A percentile compares a stretch with the other conserved stretches of the same genome.
Evolutionary conservation across 2,888 invertebrate genomes (phyloP).

Genomic region (Macropis europaea): DNA sequence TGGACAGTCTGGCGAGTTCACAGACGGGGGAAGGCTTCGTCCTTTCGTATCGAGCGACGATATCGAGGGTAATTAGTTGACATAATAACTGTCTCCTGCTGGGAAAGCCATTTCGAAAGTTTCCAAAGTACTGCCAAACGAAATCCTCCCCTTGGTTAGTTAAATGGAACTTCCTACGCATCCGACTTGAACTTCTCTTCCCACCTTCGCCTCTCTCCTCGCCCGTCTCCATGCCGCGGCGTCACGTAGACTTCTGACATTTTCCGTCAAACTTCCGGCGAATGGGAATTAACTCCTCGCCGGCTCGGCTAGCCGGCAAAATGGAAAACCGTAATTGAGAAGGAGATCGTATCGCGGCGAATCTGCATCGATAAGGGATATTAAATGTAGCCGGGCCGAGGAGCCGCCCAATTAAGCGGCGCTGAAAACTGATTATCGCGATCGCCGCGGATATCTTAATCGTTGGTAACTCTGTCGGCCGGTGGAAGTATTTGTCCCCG

Average conservation of each 20-base stretch:
- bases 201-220: not conserved
- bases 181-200: constrained; percentile 10
- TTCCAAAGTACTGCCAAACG: constrained; percentile 21
- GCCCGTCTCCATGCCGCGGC: not conserved
- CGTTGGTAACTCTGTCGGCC: not conserved
- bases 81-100: constrained; percentile 20
- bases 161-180: constrained; percentile 12
- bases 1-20: too few species aligned
- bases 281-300: constrained; percentile 31
- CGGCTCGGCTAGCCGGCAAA: not conserved
- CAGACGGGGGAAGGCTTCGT: too few species aligned
- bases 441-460: constrained; percentile 30
- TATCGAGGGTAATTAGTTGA: constrained; percentile 28
- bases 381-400: constrained; percentile 15
- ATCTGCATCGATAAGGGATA: constrained; percentile 32
- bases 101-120: constrained; percentile 27
- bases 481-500: not conserved
- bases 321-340: constrained; percentile 33
- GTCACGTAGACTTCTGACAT: constrained; percentile 17
- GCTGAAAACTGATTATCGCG: constrained; percentile 14
- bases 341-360: constrained; percentile 13
- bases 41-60: not conserved
- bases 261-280: constrained; percentile 12
- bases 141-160: constrained; percentile 12
- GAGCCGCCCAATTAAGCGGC: constrained; percentile 13